These are phyloP conservation scores for Chaetorhynchus papuensis DNA, from an alignment of 2,113 vertebrate genomes.

Conservation along the genomic window DNA sequence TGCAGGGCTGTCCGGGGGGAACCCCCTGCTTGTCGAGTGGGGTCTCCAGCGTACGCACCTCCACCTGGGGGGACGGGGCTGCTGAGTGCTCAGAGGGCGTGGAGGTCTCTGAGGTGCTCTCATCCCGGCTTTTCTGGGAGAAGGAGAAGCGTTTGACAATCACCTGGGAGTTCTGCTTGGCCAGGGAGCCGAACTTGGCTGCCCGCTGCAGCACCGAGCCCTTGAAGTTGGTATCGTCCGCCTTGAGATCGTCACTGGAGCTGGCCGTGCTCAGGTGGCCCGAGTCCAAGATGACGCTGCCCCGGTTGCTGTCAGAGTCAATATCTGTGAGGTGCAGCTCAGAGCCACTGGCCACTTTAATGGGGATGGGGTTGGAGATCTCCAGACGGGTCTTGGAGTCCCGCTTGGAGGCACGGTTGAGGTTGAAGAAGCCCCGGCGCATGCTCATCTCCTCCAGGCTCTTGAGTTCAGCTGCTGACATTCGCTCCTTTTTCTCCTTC, in stretches of 20 bases:
- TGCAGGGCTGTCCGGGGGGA: background rate
- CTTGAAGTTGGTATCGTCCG: constrained; percentile 74
- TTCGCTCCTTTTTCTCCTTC: constrained; percentile 93
- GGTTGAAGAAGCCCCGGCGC: constrained; percentile 89
- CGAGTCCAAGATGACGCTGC: constrained; percentile 73
- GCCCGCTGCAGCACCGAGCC: constrained; percentile 87
- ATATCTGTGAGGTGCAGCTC: constrained; percentile 85
- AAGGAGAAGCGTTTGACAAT: constrained; percentile 83
- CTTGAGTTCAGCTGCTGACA: constrained; percentile 90
- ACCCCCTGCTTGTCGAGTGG: constrained; percentile 60
- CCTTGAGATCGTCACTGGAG: constrained; percentile 82
- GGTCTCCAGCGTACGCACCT: constrained; percentile 69
- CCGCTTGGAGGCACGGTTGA: constrained; percentile 86
- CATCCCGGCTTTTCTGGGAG: constrained; percentile 81
- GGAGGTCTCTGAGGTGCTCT: constrained; percentile 78
- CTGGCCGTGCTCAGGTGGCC: constrained; percentile 77
- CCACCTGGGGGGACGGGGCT: constrained; percentile 77
- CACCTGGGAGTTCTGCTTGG: constrained; percentile 82
- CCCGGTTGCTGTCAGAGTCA: constrained; percentile 80
- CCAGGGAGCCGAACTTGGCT: constrained; percentile 84
- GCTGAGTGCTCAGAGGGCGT: constrained; percentile 77
- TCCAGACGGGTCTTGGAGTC: constrained; percentile 85
- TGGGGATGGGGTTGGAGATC: constrained; percentile 93
- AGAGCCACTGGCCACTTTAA: constrained; percentile 85
- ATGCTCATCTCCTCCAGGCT: constrained; percentile 95